Percentiles rank a stretch among this genome's conserved stretches.
Conservation (phyloP, 2,113 vertebrate genomes). For the Lamprologus tigripictilis region DNA sequence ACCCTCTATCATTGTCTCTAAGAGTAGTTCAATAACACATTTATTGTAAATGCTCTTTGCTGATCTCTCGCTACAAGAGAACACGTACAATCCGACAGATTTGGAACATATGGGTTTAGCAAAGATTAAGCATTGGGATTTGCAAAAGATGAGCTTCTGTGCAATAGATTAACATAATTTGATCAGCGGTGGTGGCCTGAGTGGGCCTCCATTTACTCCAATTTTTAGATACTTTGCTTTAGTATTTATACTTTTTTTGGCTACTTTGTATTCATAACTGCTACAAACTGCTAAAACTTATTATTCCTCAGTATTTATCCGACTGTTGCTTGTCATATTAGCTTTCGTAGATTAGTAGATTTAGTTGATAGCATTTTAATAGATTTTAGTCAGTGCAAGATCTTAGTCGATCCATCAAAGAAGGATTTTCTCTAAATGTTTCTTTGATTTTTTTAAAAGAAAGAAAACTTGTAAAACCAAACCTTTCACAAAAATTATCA, state of each 20-base stretch:
- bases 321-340: neutral
- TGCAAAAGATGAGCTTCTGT: conserved; percentile 36
- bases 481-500: neutral
- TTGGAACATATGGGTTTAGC: conserved; percentile 15
- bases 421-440: neutral
- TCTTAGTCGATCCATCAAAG: neutral
- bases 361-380: neutral
- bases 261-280: neutral
- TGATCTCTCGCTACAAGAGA: neutral
- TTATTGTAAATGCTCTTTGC: neutral
- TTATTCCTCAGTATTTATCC: neutral
- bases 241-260: neutral
- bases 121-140: conserved; percentile 45
- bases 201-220: neutral
- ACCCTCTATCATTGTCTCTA: neutral
- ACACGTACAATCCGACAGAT: neutral
- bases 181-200: neutral
- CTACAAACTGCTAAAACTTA: neutral
- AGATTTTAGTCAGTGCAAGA: neutral
- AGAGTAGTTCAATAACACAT: neutral
- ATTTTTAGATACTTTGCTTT: neutral
- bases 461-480: neutral
- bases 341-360: neutral
- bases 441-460: neutral
- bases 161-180: conserved; percentile 38